phyloP scores from a whole-genome alignment of 2,888 invertebrate genomes.

The Electrophaes corylata region DNA sequence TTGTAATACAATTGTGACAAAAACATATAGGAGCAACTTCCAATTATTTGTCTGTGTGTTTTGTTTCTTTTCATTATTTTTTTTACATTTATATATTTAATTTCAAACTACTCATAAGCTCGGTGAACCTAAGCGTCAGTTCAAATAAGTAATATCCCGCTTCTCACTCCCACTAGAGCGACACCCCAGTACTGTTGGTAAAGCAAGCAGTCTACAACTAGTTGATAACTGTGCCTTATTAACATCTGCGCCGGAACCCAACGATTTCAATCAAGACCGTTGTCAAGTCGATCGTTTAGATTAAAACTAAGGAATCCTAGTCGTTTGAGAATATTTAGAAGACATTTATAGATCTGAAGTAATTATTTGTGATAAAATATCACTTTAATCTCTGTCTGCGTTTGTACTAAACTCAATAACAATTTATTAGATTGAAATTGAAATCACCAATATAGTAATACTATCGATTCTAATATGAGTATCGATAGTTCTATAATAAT shows the following conservation, averaged over 20 bases:
- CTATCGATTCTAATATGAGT: neutral
- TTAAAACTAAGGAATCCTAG: conserved; percentile 24
- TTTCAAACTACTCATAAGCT: no score
- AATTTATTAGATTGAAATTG: no score
- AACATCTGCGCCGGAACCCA: conserved; percentile 67
- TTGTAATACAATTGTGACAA: no score
- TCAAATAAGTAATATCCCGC: neutral
- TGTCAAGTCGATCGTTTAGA: conserved; percentile 27
- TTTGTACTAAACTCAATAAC: neutral
- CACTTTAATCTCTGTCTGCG: neutral
- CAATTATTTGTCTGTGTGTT: no score
- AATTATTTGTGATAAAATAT: neutral
- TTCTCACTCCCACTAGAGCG: conserved; percentile 37
- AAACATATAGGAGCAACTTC: no score
- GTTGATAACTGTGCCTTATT: conserved; percentile 70
- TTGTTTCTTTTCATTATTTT: no score
- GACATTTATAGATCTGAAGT: neutral
- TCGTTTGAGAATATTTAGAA: conserved; percentile 24
- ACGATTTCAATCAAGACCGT: conserved; percentile 45
- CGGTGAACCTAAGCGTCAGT: no score
- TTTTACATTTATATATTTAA: no score
- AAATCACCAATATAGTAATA: neutral
- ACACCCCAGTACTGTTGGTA: conserved; percentile 45
- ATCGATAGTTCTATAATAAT: neutral
- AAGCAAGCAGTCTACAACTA: conserved; percentile 68